Conservation (phyloP, 1,140 invertebrate genomes). For the Atopsyche davidsoni region DNA sequence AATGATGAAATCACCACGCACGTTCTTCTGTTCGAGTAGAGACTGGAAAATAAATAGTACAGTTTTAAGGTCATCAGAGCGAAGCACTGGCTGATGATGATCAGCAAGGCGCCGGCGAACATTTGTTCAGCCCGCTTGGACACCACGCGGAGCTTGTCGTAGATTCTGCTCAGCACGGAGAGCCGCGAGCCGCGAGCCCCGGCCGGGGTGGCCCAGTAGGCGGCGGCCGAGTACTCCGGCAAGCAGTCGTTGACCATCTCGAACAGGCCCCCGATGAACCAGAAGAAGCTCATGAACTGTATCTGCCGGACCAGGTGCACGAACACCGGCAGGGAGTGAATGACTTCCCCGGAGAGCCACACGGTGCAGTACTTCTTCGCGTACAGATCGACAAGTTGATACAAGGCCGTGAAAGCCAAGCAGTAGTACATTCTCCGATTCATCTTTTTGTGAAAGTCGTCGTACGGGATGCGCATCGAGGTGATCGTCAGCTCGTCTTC, state of each 20-base stretch:
- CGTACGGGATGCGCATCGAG: constrained; percentile 8
- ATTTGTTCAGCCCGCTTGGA: constrained; percentile 10
- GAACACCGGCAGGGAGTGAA: background rate
- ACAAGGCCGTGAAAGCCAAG: background rate
- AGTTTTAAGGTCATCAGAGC: constrained; percentile 16
- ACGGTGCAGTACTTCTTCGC: background rate
- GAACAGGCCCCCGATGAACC: constrained; percentile 12
- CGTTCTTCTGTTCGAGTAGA: constrained; percentile 1
- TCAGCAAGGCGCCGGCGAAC: constrained; percentile 10
- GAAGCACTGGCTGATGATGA: constrained; percentile 18
- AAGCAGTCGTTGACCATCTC: constrained; percentile 17
- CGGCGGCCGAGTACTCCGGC: background rate
- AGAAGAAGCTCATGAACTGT: constrained; percentile 13
- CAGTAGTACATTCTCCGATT: constrained; percentile 6
- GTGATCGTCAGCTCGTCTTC: constrained; percentile 19
- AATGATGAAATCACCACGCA: constrained; percentile 5
- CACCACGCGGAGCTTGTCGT: constrained; percentile 18
- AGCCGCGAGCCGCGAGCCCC: constrained; percentile 14
- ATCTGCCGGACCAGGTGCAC: constrained; percentile 13
- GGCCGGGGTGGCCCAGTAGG: constrained; percentile 17
- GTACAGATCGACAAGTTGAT: background rate
- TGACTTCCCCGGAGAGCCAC: background rate
- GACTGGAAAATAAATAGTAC: constrained; percentile 18
- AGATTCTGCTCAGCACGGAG: constrained; percentile 14
- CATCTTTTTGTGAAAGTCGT: constrained; percentile 13